Evolutionary conservation across 2,113 vertebrate species (phyloP), one percentile per base, ranked within the genome.

Genomic region (Eira barbara): DNA sequence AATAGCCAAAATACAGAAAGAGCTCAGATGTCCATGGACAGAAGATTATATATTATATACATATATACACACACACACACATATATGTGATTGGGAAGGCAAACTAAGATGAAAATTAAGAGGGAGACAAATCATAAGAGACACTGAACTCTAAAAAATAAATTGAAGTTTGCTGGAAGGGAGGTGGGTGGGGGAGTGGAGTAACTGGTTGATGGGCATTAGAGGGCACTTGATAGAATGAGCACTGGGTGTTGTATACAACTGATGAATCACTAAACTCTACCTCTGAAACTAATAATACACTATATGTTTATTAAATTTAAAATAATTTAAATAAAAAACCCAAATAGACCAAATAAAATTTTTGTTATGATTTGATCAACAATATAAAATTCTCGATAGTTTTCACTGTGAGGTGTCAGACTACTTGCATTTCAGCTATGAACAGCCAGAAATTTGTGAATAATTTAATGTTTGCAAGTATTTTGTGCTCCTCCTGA

Each of bases 401-500:
- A 61, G 5, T 92, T 97, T 96, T 84, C 18, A 85, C 15, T 52
- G 14, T 94, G 52, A 94, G 69, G 0, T 86, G 31, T 86, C 78
- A 74, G 34, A 39, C 3, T 1, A 42, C 34, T 83, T 92, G 34
- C 11, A 57, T 91, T 98, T 94, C 36, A 95, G 42, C 85, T 96
- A 87, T 82, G 91, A 86, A 94, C 92, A 97, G 89, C 84, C 96
- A 76, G 0, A 9, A 31, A 39, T 98, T 98, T n/a, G 61, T 93
- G 36, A 97, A 94, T 92, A 96, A 98, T 67, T 97, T 74, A 91
- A 42, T 55, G 85, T 18, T 81, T 97, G 18, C 4, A 36, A 69
- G 36, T 36, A 86, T 4, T 96, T 39, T 87, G 49, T 71, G 91
- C 57, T 98, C 80, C 96, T 98, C 87, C 90, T 97, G 86, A 52